Base-by-base conservation (phyloP, 1,140 invertebrate species). In the Popillia japonica region DNA sequence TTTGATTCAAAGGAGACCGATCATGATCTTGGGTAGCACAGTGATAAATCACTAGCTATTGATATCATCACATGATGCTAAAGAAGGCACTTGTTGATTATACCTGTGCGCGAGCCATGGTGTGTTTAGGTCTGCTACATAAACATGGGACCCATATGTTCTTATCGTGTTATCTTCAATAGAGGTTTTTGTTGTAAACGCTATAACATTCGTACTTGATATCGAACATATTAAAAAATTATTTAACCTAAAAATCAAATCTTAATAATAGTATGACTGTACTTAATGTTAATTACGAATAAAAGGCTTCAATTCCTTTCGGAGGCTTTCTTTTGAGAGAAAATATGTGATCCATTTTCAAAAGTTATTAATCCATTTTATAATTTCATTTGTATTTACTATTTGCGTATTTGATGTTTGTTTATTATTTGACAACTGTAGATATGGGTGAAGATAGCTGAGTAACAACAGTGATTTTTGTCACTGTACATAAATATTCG, bases 71-170 rank as follows among this genome's bases (percentile, higher is more conserved):
- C 27, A 2, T 4, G 27, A 4, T 34, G 27, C 27, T 2, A 34
- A 34, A 34, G 27, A 2, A 34, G 4, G 27, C 27, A 34, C 2
- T 6, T 42, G 7, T 6, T 8, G 48, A 20, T 86, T 87, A 84
- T 92, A 94, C 92, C 92, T 92, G 82, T 94, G 91, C 77, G 91
- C 89, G 82, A 94, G 90, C 94, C 95, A 96, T 0, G 95, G 95
- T 79, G 93, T 93, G 85, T 96, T 95, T 40, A 96, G 87, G 86
- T 97, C 96, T 81, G 93, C 93, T 6, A 96, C 93, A 86, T 96
- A 97, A 64, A 96, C 94, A 87, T 96, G 92, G 23, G 92, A 93
- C 40, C 92, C 92, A 89, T 92, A 93, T 73, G 90, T 92, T 83
- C 92, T 91, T 9, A 91, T 91, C 74, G 87, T 89, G 11, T 83